Evolutionary conservation across 2,113 vertebrate genomes (phyloP).

Genomic region (Chroicocephalus ridibundus): DNA sequence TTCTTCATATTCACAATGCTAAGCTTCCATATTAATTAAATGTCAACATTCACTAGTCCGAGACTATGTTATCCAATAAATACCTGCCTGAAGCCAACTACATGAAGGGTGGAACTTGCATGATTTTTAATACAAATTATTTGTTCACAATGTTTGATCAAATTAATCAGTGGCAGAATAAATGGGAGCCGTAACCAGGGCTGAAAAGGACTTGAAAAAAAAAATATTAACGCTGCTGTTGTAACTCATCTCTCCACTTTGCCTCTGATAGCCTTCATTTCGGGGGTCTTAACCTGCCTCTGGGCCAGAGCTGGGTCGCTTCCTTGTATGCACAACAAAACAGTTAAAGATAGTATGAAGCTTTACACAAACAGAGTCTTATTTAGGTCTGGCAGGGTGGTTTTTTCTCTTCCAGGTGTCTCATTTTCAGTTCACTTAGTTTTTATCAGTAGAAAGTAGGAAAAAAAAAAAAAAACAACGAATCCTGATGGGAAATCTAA

Average conservation of each 20-base stretch:
- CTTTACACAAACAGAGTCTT: not conserved
- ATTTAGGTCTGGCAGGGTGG: not conserved
- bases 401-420: not conserved
- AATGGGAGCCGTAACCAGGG: not conserved
- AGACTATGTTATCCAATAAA: conserved; percentile 66
- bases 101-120: conserved; percentile 1
- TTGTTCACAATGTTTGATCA: conserved; percentile 57
- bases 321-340: not conserved
- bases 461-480: not conserved
- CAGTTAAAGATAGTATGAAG: not conserved
- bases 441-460: not conserved
- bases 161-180: conserved; percentile 52
- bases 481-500: not conserved
- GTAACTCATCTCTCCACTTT: not conserved
- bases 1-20: conserved; percentile 46
- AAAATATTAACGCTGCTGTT: not conserved
- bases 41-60: conserved; percentile 65
- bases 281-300: not conserved
- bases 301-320: not conserved
- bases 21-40: conserved; percentile 69
- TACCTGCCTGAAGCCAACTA: conserved; percentile 40
- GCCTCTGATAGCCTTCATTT: not conserved
- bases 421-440: not conserved
- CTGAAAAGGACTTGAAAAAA: not conserved
- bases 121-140: conserved; percentile 60